Evolutionary conservation across 2,797 vertebrate species (phyloP).

Genomic region (Siniperca undulata): DNA sequence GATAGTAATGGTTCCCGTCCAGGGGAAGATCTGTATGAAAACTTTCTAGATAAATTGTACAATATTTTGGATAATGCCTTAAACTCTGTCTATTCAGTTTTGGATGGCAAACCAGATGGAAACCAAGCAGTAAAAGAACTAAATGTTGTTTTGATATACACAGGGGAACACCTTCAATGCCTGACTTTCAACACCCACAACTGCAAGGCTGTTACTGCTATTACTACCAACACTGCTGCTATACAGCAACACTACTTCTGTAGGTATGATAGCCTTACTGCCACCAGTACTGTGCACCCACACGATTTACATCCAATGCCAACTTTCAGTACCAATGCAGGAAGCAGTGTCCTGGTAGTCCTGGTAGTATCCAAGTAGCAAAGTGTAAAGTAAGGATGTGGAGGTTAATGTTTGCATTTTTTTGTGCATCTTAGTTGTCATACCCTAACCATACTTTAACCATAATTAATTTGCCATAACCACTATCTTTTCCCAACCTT

Average conservation of each 20-base stretch:
- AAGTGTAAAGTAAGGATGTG: not conserved
- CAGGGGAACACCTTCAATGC: not conserved
- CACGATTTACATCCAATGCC: not conserved
- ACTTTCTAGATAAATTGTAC: not conserved
- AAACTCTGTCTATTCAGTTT: slow-evolving; percentile 7
- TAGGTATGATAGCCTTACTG: not conserved
- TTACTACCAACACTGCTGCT: not conserved
- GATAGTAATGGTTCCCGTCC: not conserved
- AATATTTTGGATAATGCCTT: not conserved
- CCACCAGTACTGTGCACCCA: not conserved
- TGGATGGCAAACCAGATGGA: not conserved
- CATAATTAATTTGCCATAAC: not conserved
- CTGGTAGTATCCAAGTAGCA: not conserved
- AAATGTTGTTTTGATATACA: not conserved
- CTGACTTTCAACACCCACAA: not conserved
- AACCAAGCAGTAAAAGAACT: not conserved
- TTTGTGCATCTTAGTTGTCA: not conserved
- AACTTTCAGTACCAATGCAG: too few relatives aligned
- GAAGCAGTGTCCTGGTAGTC: not conserved
- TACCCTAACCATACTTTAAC: not conserved
- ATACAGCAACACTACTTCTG: not conserved
- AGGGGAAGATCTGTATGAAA: not conserved
- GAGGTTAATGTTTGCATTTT: not conserved
- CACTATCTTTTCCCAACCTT: not conserved
- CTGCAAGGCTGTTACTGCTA: not conserved